Conservation (phyloP, 1,140 invertebrate genomes). For the Conopomorpha cramerella region DNA sequence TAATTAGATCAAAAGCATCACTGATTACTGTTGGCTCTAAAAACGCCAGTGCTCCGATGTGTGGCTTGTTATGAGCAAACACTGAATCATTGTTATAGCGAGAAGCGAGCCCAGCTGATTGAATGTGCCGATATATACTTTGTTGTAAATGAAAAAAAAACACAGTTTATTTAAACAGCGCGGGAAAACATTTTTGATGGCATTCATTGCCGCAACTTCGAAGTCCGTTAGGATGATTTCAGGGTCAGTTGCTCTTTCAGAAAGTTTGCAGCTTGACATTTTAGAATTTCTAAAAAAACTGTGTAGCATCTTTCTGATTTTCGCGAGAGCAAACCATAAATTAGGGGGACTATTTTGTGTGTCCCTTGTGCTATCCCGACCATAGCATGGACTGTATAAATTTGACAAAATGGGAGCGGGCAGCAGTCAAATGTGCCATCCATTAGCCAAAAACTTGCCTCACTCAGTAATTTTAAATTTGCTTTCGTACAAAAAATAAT, state of each 20-base stretch:
- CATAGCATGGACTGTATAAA: slow-evolving; percentile 2
- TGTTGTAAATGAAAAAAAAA: slow-evolving; percentile 2
- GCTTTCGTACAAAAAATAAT: neutral
- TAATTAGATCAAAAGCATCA: slow-evolving; percentile 3
- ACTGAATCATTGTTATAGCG: neutral
- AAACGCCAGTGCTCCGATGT: slow-evolving; percentile 3
- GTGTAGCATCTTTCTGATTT: neutral
- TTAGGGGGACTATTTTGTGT: slow-evolving; percentile 1
- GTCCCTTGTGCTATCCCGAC: neutral
- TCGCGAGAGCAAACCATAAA: neutral
- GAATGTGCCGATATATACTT: slow-evolving; percentile 1
- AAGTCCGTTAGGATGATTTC: slow-evolving; percentile 1
- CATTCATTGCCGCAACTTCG: neutral
- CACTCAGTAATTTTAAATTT: slow-evolving; percentile 1
- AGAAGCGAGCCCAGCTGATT: neutral
- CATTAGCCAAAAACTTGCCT: neutral
- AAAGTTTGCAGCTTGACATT: neutral
- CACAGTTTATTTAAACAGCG: neutral
- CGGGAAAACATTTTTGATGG: neutral
- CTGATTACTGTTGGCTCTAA: slow-evolving; percentile 1
- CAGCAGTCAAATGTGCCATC: slow-evolving; percentile 2
- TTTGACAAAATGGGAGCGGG: neutral
- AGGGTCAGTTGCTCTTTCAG: neutral
- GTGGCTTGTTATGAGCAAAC: slow-evolving; percentile 4
- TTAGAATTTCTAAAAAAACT: slow-evolving; percentile 1